Evolutionary conservation across 2,888 invertebrate genomes (phyloP).

Genomic region (Tenthredo scrophulariae): DNA sequence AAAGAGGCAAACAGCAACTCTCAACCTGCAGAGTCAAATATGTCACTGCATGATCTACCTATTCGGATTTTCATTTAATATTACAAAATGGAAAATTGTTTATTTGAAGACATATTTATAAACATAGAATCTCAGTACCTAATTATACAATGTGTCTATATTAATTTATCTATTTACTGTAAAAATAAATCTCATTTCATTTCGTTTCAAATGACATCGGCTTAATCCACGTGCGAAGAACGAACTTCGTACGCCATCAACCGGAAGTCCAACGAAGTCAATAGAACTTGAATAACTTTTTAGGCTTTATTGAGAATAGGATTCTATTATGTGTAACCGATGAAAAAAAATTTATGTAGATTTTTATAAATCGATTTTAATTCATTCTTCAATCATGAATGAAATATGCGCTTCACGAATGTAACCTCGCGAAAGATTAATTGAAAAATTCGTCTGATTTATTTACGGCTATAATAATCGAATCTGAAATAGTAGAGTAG

Average conservation of each 20-base stretch:
- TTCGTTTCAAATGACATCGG: neutral
- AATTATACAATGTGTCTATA: neutral
- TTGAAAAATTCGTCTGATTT: neutral
- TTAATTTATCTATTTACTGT: neutral
- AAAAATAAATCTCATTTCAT: neutral
- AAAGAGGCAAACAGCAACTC: conserved; percentile 62
- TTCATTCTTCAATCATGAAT: neutral
- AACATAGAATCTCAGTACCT: neutral
- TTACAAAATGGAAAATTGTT: neutral
- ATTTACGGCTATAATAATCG: neutral
- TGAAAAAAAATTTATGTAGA: neutral
- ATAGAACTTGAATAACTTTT: neutral
- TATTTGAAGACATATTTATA: neutral
- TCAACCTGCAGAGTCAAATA: conserved; percentile 34
- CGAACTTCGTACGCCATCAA: conserved; percentile 13
- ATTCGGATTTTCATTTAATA: neutral
- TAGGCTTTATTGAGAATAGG: neutral
- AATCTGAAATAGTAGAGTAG: neutral
- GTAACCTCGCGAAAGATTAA: neutral
- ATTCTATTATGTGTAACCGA: neutral
- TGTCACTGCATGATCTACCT: neutral
- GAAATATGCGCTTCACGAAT: neutral
- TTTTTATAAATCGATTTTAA: neutral
- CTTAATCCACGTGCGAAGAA: conserved; percentile 21
- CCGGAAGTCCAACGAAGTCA: neutral